Percentiles rank a stretch among this genome's conserved stretches.
These are phyloP conservation scores for Athripsodes cinereus DNA, from an alignment of 2,888 invertebrate species.

Conservation along the genomic window DNA sequence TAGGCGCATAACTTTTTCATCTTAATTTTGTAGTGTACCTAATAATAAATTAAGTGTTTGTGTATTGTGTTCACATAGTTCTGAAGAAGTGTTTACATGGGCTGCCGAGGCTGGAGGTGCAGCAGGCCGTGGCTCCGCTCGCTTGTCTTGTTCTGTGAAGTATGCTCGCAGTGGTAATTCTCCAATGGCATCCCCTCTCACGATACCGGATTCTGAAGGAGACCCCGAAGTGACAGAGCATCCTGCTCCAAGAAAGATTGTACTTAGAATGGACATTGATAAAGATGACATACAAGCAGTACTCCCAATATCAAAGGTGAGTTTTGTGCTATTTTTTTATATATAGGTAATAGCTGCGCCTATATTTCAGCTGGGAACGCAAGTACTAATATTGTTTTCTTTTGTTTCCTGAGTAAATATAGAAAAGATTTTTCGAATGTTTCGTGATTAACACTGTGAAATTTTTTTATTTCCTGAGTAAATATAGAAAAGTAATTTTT, in stretches of 20 bases:
- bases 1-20: too few species aligned
- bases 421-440: too few species aligned
- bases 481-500: too few species aligned
- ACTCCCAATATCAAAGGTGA: slow-evolving; percentile 87
- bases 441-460: too few species aligned
- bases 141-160: slow-evolving; percentile 71
- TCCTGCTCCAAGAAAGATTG: slow-evolving; percentile 58
- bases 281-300: slow-evolving; percentile 93
- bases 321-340: too few species aligned
- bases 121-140: slow-evolving; percentile 76
- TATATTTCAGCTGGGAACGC: too few species aligned
- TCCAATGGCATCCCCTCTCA: slow-evolving; percentile 32
- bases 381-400: too few species aligned
- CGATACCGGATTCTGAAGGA: slow-evolving; percentile 31
- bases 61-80: slow-evolving; percentile 32
- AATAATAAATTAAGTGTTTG: background rate
- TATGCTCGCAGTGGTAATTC: slow-evolving; percentile 47
- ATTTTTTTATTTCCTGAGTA: too few species aligned
- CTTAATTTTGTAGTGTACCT: too few species aligned
- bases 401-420: too few species aligned
- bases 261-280: slow-evolving; percentile 80
- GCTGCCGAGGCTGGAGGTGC: slow-evolving; percentile 80
- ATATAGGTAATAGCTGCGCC: too few species aligned
- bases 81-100: slow-evolving; percentile 88
- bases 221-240: slow-evolving; percentile 36